These are phyloP conservation scores for Catostomus latipinnis DNA, from an alignment of 2,797 vertebrate species.

Conservation along the genomic window DNA sequence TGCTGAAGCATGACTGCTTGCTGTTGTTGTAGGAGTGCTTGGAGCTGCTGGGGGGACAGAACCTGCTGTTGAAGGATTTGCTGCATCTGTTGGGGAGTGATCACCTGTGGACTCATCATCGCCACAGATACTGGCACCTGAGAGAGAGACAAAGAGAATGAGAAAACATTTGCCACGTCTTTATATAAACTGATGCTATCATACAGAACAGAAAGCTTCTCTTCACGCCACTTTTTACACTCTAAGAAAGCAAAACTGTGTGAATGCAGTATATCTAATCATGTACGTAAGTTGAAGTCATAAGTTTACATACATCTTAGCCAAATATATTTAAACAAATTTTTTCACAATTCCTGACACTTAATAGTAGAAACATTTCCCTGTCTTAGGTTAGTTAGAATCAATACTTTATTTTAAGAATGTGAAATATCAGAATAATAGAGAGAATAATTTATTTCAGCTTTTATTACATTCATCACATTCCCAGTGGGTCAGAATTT, in stretches of 20 bases:
- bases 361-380: too few species aligned
- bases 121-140: slow-evolving; percentile 99
- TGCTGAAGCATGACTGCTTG: slow-evolving; percentile 99
- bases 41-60: slow-evolving; percentile 97
- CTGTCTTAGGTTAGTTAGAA: too few species aligned
- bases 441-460: too few species aligned
- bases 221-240: slow-evolving; percentile 1
- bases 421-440: too few species aligned
- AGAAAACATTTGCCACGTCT: slow-evolving; percentile 28
- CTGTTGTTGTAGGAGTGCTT: slow-evolving; percentile 98
- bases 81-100: slow-evolving; percentile 99
- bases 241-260: slow-evolving; percentile 19
- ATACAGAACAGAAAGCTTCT: neutral
- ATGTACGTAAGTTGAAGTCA: neutral
- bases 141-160: slow-evolving; percentile 8
- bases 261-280: slow-evolving; percentile 27
- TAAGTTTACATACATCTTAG: too few species aligned
- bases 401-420: too few species aligned
- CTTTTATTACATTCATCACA: too few species aligned
- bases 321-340: too few species aligned
- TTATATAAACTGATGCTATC: neutral
- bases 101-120: slow-evolving; percentile 99
- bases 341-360: too few species aligned
- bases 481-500: too few species aligned
- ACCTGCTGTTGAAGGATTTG: slow-evolving; percentile 99